A percentile compares a stretch with the other conserved stretches of the same genome.
Evolutionary conservation across 2,797 vertebrate species (phyloP).

Genomic region (Lagodon rhomboides): DNA sequence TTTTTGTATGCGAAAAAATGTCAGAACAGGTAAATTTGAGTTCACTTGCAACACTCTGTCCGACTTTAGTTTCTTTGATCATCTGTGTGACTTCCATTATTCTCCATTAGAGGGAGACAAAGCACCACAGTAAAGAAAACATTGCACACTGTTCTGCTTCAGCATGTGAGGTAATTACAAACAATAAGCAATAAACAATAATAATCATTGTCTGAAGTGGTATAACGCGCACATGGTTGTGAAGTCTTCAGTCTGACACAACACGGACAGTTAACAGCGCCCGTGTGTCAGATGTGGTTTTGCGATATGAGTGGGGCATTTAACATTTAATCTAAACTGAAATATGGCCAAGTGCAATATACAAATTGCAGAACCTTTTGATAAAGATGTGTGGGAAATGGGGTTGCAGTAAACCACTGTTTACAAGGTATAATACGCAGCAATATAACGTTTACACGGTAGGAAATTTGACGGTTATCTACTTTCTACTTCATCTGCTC

Average conservation of each 20-base stretch:
- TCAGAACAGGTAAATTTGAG: not conserved
- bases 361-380: too few species aligned
- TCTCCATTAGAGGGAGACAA: slow-evolving; percentile 78
- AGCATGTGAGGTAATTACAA: not conserved
- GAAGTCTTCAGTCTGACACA: not conserved
- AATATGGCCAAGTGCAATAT: too few species aligned
- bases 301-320: not conserved
- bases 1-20: not conserved
- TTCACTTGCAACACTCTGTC: not conserved
- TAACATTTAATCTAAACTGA: too few species aligned
- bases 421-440: too few species aligned
- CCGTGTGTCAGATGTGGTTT: slow-evolving; percentile 9
- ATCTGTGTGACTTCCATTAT: slow-evolving; percentile 22
- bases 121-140: slow-evolving; percentile 14
- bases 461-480: too few species aligned
- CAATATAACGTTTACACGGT: too few species aligned
- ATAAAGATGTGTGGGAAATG: too few species aligned
- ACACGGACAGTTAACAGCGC: not conserved
- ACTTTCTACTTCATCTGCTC: too few species aligned
- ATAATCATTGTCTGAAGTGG: too few species aligned
- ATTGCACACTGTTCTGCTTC: not conserved
- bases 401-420: too few species aligned
- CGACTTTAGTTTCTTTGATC: not conserved
- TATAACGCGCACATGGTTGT: not conserved
- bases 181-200: too few species aligned